Base-by-base conservation (phyloP, 2,888 invertebrate species). In the Ommatoiulus sabulosus region DNA sequence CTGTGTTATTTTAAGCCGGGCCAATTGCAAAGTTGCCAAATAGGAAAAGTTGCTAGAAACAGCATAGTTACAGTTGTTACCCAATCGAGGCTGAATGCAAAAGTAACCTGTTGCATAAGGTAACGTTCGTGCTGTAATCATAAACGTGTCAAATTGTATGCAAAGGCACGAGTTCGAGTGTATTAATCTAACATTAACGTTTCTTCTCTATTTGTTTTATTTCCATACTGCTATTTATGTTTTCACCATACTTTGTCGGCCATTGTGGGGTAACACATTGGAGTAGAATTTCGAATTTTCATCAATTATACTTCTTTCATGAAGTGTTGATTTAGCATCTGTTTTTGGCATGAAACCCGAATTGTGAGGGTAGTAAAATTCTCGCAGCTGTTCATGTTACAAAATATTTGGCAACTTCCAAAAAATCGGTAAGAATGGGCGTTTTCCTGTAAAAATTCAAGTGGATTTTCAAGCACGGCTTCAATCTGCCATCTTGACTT, bases 401-500 rank as follows among this genome's bases (percentile, higher is more conserved):
- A 24, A 72, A 63, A n/a, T 24, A 24, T 72, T 72, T 72, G 72
- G 24, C 24, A 72, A 20, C 72, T 72, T 72, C 8, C 24, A 72
- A 63, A 52, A 52, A 12, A 0, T 46, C 46, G 46, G 1, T 12
- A 12, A 46, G 12, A 46, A 0, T 35, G n/a, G 20, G n/a, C n/a
- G 5, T 63, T 63, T n/a, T 63, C 17, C 63, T 63, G 35, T 35
- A n/a, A 63, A n/a, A 63, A n/a, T 63, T 63, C 63, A 63, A 63
- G 72, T 24, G 72, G 63, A 48, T 2, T 20, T 63, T 63, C 57
- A 10, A 20, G 20, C n/a, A 63, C 2, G 72, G 6, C 24, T 72
- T 72, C 72, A 72, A n/a, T 24, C 24, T 72, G 72, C 72, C 72
- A 63, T 63, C 63, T n/a, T 63, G 63, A 63, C 63, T 17, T 63